These are phyloP conservation scores for Oppia nitens DNA, from an alignment of 1,140 invertebrate genomes.

Conservation along the genomic window DNA sequence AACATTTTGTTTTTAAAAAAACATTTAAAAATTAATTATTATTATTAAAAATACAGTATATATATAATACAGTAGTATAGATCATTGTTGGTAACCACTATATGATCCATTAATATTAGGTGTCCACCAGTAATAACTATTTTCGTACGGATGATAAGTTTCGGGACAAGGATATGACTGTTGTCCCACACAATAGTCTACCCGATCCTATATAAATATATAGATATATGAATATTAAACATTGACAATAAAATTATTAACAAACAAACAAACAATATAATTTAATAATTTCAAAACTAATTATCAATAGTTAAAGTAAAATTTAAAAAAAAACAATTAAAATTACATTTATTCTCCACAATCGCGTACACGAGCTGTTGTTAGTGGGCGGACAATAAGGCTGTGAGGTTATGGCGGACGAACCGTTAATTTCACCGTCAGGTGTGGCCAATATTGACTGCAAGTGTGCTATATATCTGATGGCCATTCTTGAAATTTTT, in stretches of 20 bases:
- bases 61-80: too few species aligned
- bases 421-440: slow-evolving; percentile 31
- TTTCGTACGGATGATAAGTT: neutral
- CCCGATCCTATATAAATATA: neutral
- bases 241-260: too few species aligned
- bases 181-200: neutral
- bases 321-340: too few species aligned
- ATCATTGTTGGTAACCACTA: neutral
- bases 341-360: neutral
- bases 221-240: too few species aligned
- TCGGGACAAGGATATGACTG: neutral
- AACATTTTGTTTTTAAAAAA: too few species aligned
- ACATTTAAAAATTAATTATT: too few species aligned
- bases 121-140: neutral
- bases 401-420: neutral
- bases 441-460: slow-evolving; percentile 38
- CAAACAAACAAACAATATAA: neutral
- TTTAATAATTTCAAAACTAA: neutral
- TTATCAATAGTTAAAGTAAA: too few species aligned
- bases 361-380: neutral
- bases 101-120: neutral
- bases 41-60: too few species aligned
- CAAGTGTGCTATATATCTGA: slow-evolving; percentile 58
- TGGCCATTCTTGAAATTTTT: slow-evolving; percentile 40
- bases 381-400: neutral